Evolutionary conservation across 2,797 vertebrate genomes (phyloP).

Genomic region (Poeciliopsis infans): DNA sequence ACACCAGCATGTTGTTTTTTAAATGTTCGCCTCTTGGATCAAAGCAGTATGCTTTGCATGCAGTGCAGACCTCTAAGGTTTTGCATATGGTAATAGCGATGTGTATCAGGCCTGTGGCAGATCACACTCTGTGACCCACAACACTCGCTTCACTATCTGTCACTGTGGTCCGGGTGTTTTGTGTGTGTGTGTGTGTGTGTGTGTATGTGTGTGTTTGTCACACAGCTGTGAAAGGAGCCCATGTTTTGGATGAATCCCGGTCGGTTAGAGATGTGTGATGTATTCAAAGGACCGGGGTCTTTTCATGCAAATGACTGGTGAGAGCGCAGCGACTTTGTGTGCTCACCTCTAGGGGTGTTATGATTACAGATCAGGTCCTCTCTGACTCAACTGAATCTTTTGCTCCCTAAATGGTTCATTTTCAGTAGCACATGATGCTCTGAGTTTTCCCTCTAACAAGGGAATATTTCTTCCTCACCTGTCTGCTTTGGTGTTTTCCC

Average conservation of each 20-base stretch:
- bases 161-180: neutral
- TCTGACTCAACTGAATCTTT: constrained; percentile 32
- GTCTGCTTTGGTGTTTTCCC: constrained; percentile 23
- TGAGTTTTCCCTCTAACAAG: constrained; percentile 29
- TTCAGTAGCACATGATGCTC: neutral
- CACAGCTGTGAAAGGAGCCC: neutral
- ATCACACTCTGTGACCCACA: constrained; percentile 20
- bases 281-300: neutral
- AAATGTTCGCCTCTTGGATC: neutral
- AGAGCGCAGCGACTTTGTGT: neutral
- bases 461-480: constrained; percentile 40
- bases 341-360: constrained; percentile 2
- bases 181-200: no score
- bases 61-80: constrained; percentile 35
- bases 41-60: constrained; percentile 62
- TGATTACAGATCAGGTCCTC: constrained; percentile 1
- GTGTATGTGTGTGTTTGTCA: neutral
- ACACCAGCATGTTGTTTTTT: constrained; percentile 17
- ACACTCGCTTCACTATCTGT: constrained; percentile 36
- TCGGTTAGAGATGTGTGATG: neutral
- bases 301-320: constrained; percentile 19
- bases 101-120: constrained; percentile 44
- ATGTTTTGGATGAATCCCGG: neutral
- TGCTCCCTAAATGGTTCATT: neutral
- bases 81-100: constrained; percentile 69